Evolutionary conservation across 2,888 invertebrate genomes (phyloP), one percentile per base, ranked within the genome.

Genomic region (Coenonympha arcania): DNA sequence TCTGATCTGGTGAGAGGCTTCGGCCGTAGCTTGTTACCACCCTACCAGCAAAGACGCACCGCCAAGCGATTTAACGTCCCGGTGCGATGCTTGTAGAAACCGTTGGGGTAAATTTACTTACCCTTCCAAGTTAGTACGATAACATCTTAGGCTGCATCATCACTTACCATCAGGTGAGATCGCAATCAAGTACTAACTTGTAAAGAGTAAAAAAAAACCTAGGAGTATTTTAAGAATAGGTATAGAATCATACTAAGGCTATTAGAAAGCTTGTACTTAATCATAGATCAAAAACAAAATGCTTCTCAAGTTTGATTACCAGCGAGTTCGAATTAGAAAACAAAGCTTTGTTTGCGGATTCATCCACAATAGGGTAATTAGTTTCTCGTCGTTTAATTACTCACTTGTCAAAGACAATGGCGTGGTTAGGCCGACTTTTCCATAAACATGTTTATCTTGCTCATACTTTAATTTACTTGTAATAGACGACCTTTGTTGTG

Each of bases 311-410:
- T 19, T 36, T 36, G 20, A 39, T 24, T 39, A 24, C 6, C 15
- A 15, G 24, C 24, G 39, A n/a, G n/a, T n/a, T n/a, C n/a, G n/a
- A n/a, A n/a, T 8, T 16, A 24, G 13, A 37, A 22, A 39, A 39
- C 39, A 39, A 39, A 39, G 39, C 39, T 15, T 39, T 39, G 24
- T 39, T 39, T 39, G 24, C 39, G 39, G 37, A 39, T 39, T 39
- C 39, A 5, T 24, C 39, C 39, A 39, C 39, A 39, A 39, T 39
- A 24, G 15, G 22, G 39, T 39, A 39, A 39, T 39, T 39, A 39
- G 39, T 39, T 39, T 39, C 39, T 39, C 39, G 24, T 39, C 39
- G 39, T 39, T 39, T 39, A 39, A 39, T 39, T 39, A 39, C 39
- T 39, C 24, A 24, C 39, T 39, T 22, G 39, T 39, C 39, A 39